phyloP scores from a whole-genome alignment of 2,888 invertebrate species.

The Steinernema hermaphroditum region DNA sequence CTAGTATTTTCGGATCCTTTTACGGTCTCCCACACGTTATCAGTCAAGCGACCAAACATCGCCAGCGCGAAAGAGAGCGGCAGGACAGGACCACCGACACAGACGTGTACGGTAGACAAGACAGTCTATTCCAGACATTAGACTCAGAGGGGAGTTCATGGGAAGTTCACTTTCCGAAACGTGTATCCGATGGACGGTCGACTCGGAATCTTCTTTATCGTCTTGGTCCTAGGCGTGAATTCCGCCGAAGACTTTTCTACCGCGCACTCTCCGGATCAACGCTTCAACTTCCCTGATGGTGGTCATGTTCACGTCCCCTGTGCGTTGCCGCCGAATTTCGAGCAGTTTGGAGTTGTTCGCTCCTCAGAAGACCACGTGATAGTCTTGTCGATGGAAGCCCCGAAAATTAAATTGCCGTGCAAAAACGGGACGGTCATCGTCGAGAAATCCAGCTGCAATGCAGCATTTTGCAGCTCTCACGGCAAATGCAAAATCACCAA shows the following conservation, averaged over 20 bases:
- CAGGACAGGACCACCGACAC: no score
- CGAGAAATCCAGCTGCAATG: neutral
- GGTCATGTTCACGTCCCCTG: neutral
- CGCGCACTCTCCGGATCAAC: neutral
- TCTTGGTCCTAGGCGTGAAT: neutral
- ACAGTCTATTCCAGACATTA: no score
- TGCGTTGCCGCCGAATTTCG: neutral
- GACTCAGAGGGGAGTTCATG: no score
- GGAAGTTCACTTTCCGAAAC: no score
- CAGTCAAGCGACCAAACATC: constrained; percentile 6
- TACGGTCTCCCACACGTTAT: neutral
- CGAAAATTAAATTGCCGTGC: neutral
- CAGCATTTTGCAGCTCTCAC: neutral
- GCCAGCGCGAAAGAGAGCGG: no score
- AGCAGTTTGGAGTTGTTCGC: neutral
- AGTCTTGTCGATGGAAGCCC: neutral
- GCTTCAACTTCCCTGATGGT: neutral
- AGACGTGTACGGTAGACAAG: no score
- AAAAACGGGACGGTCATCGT: neutral
- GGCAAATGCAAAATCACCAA: neutral
- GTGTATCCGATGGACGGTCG: neutral
- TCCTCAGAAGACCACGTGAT: neutral
- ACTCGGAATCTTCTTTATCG: neutral
- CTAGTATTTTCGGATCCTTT: neutral
- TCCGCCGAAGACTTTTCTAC: neutral